Evolutionary conservation across 1,140 invertebrate genomes (phyloP), one percentile per base, ranked within the genome.

Genomic region (Leguminivora glycinivorella): DNA sequence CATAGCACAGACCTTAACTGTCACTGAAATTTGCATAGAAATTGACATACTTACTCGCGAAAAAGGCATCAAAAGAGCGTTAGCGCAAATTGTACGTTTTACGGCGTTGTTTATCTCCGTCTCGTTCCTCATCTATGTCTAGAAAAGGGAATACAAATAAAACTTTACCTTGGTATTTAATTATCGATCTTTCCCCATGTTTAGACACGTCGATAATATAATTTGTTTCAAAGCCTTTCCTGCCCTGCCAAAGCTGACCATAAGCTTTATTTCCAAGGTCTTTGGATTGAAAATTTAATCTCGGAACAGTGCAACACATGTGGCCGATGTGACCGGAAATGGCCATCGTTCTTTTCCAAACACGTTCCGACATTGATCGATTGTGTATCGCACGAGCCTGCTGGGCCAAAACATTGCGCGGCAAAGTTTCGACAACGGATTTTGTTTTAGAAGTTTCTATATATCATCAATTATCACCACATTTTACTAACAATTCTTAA

Each of bases 311-410:
- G 58, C 58, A 63, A 29, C 58, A 63, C 26, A 63, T 63, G 63
- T 22, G 34, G 58, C 52, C 22, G 67, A 43, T 67, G 68, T 52
- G 63, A 70, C 58, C 77, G 78, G 80, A 82, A 82, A 82, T 77
- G 78, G 78, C 78, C 77, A 74, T 80, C 67, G 72, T 72, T 70
- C 71, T 72, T 78, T 76, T 75, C 76, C 78, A 72, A 68, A 76
- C 72, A 67, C 60, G 69, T 71, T 58, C 71, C 60, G 74, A 75
- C 76, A 72, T 69, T 76, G 74, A 75, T 80, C 73, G 74, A 78
- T 78, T 56, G 69, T 63, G 58, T 63, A 29, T 29, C 25, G 58
- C 25, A 29, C 26, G 25, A 63, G 14, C 26, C 58, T 22, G 47
- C 7, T 22, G 47, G 47, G 19, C 47, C 10, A 22, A 22, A 52